These are phyloP conservation scores for Antheraea assamensis DNA, from an alignment of 2,888 invertebrate species.

Conservation along the genomic window DNA sequence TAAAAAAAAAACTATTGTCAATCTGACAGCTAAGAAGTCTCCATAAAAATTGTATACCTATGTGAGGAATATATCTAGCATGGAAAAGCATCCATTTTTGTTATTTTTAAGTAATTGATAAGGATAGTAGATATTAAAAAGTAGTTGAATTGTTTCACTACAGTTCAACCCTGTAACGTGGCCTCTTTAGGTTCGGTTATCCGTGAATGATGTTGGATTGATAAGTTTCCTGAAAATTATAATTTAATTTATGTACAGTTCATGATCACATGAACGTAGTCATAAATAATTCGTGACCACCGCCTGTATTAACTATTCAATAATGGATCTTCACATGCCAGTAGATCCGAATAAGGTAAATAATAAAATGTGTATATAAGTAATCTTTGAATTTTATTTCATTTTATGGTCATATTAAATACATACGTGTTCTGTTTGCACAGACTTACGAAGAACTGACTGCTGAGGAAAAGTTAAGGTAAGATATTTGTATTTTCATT, in stretches of 20 bases:
- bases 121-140: not conserved
- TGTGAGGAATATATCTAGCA: not conserved
- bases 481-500: conserved; percentile 35
- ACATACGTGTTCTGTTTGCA: conserved; percentile 44
- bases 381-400: conserved; percentile 23
- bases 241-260: conserved; percentile 31
- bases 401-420: conserved; percentile 24
- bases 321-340: conserved; percentile 76
- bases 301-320: conserved; percentile 23
- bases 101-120: not conserved
- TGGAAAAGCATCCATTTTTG: not conserved
- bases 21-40: not conserved
- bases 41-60: not conserved
- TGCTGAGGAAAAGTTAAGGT: conserved; percentile 90
- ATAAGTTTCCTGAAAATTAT: conserved; percentile 26
- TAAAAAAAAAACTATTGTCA: not conserved
- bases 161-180: not conserved
- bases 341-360: conserved; percentile 76
- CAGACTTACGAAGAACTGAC: conserved; percentile 88
- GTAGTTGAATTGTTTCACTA: not conserved
- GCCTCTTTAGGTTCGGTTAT: not conserved
- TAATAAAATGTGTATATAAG: not conserved
- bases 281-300: conserved; percentile 16
- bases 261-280: conserved; percentile 24
- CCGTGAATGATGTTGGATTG: not conserved